phyloP scores from a whole-genome alignment of 2,797 vertebrate species.

The Ceyx erithaca region DNA sequence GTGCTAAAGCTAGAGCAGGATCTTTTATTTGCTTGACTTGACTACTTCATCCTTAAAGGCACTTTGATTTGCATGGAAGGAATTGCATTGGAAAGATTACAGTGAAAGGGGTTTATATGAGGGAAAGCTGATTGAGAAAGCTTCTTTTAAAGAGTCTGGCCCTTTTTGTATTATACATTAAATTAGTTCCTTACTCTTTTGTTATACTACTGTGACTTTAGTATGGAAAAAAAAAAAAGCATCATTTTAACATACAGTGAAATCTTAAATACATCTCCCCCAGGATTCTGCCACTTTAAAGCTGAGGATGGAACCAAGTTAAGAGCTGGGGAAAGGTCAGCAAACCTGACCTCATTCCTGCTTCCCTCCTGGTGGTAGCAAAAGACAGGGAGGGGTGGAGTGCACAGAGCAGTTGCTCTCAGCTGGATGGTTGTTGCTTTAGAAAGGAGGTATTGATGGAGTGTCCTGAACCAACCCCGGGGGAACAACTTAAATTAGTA shows the following conservation, averaged over 20 bases:
- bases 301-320: neutral
- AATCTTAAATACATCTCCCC: neutral
- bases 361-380: neutral
- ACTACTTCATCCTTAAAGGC: slow-evolving; percentile 21
- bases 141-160: neutral
- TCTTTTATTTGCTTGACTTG: slow-evolving; percentile 9
- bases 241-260: neutral
- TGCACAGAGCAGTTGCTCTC: neutral
- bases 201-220: neutral
- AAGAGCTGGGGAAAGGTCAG: neutral
- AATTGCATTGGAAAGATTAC: slow-evolving; percentile 40
- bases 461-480: neutral
- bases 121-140: slow-evolving; percentile 44
- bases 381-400: neutral
- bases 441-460: neutral
- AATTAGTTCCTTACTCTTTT: slow-evolving; percentile 30
- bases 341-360: neutral
- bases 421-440: neutral
- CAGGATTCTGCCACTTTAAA: neutral
- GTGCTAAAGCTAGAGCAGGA: slow-evolving; percentile 3
- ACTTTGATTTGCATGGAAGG: slow-evolving; percentile 42
- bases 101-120: slow-evolving; percentile 30
- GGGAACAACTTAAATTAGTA: neutral
- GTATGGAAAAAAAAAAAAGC: neutral
- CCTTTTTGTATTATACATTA: slow-evolving; percentile 11